Percentiles rank a stretch among this genome's conserved stretches.
These are phyloP conservation scores for Lycaon pictus DNA, from an alignment of 2,113 vertebrate species.

Conservation along the genomic window DNA sequence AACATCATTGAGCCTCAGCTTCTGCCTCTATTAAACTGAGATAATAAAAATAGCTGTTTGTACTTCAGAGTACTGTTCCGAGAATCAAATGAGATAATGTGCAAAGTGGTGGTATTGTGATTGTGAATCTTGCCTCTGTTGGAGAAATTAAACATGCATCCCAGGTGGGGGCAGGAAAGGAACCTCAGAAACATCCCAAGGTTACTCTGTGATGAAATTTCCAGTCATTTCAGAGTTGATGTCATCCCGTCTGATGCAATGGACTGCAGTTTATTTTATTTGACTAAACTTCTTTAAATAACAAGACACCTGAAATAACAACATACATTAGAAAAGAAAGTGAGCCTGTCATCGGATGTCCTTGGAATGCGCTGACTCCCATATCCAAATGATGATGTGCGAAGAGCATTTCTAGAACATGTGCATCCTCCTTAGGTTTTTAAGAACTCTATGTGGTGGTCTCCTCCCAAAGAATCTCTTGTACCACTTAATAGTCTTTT, in stretches of 20 bases:
- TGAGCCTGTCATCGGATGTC: not conserved
- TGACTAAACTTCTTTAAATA: conserved; percentile 57
- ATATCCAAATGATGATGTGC: not conserved
- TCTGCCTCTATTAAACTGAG: conserved; percentile 38
- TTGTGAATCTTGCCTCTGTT: not conserved
- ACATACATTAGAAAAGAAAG: not conserved
- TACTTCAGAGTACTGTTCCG: conserved; percentile 50
- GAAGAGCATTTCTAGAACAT: not conserved
- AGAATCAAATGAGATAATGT: conserved; percentile 47
- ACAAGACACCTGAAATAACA: conserved; percentile 42
- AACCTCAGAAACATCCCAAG: conserved; percentile 49
- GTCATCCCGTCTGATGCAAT: conserved; percentile 56
- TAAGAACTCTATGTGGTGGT: not conserved
- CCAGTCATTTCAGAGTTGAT: conserved; percentile 58
- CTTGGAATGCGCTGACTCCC: not conserved
- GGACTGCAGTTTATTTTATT: conserved; percentile 48
- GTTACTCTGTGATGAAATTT: conserved; percentile 33
- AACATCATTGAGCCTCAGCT: not conserved
- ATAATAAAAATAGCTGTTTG: conserved; percentile 67
- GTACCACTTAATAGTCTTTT: not conserved
- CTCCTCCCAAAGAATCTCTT: not conserved
- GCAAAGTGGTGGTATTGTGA: conserved; percentile 23
- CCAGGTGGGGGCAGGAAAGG: not conserved
- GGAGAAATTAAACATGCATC: conserved; percentile 43
- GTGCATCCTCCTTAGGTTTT: not conserved